phyloP scores from a whole-genome alignment of 2,888 invertebrate species.

The Lycaena phlaeas region DNA sequence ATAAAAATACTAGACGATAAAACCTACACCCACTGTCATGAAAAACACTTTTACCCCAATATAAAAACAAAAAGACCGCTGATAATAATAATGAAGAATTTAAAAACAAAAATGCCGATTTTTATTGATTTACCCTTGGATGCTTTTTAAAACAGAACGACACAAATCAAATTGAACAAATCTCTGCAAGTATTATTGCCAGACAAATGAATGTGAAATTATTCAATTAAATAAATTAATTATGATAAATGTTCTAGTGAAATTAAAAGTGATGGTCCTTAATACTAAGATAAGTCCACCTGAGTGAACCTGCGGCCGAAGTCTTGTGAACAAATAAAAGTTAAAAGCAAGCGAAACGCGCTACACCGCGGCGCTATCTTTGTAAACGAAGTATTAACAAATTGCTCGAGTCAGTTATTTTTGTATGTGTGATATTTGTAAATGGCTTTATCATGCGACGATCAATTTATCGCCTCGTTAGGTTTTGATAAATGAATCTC shows the following conservation, averaged over 20 bases:
- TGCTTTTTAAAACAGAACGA: no score
- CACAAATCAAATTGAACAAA: no score
- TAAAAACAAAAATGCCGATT: no score
- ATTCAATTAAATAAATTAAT: background rate
- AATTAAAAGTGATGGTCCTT: constrained; percentile 1
- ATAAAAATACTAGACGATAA: no score
- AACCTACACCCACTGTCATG: no score
- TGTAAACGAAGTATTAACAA: constrained; percentile 16
- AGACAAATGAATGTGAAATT: constrained; percentile 23
- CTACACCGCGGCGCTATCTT: constrained; percentile 52
- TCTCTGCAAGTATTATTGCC: no score
- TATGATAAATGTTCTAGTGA: background rate
- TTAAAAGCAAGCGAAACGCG: constrained; percentile 26
- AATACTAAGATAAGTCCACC: constrained; percentile 4
- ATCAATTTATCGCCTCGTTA: constrained; percentile 66
- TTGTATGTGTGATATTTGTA: constrained; percentile 25
- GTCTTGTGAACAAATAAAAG: no score
- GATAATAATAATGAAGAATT: no score
- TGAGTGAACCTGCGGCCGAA: background rate
- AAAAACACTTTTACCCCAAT: no score
- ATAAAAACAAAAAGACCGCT: no score
- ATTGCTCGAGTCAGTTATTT: constrained; percentile 8
- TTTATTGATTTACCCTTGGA: no score
- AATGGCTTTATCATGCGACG: constrained; percentile 48
- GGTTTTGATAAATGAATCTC: constrained; percentile 50